A percentile compares a stretch with the other conserved stretches of the same genome.
phyloP scores from a whole-genome alignment of 2,797 vertebrate species.

The Sebastes taczanowskii region DNA sequence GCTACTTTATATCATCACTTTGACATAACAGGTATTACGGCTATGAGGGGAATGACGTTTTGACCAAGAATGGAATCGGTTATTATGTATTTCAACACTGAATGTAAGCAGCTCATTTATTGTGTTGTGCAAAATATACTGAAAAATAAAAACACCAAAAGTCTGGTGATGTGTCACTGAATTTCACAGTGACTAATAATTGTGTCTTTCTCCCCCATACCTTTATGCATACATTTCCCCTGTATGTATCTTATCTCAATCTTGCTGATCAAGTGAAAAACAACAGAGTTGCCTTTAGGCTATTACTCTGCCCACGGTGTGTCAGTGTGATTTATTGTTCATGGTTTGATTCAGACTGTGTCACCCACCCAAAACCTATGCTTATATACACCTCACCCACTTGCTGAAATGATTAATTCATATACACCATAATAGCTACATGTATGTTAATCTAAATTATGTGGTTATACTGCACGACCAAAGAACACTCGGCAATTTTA shows the following conservation, averaged over 20 bases:
- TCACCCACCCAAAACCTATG: slow-evolving; percentile 28
- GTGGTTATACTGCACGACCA: slow-evolving; percentile 9
- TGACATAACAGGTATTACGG: not conserved
- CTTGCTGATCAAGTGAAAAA: slow-evolving; percentile 46
- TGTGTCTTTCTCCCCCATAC: not conserved
- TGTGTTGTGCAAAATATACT: not conserved
- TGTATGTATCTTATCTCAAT: slow-evolving; percentile 23
- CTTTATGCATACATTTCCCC: not conserved
- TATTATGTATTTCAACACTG: not conserved
- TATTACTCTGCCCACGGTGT: slow-evolving; percentile 11
- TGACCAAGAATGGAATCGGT: not conserved
- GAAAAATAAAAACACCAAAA: not conserved
- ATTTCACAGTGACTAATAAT: slow-evolving; percentile 11
- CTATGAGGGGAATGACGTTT: not conserved
- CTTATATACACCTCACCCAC: slow-evolving; percentile 8
- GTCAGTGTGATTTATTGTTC: slow-evolving; percentile 44
- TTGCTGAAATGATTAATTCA: slow-evolving; percentile 12
- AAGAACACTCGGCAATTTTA: slow-evolving; percentile 1
- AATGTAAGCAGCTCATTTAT: not conserved
- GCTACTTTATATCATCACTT: not conserved
- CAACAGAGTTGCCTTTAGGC: slow-evolving; percentile 28
- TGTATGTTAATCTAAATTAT: slow-evolving; percentile 24
- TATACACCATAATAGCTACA: slow-evolving; percentile 3
- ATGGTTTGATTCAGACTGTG: slow-evolving; percentile 23
- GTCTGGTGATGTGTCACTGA: not conserved